These are phyloP conservation scores for Heteronetta atricapilla DNA, from an alignment of 2,113 vertebrate genomes.

Conservation along the genomic window DNA sequence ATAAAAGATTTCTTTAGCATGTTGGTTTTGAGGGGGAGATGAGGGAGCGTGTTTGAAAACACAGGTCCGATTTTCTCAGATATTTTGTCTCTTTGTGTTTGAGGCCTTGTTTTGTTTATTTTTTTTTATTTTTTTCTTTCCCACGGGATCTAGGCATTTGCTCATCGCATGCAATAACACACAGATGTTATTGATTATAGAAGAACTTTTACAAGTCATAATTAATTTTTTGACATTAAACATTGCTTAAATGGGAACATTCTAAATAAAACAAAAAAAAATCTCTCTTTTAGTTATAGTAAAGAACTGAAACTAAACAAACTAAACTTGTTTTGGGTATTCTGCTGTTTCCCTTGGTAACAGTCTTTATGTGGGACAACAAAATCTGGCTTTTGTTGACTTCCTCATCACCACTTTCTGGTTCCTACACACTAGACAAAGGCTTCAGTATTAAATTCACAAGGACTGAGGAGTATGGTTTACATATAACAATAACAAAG, in stretches of 20 bases:
- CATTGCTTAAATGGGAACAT: neutral
- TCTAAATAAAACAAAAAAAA: neutral
- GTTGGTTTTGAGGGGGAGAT: rapidly evolving
- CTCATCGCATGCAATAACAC: neutral
- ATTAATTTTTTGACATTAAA: neutral
- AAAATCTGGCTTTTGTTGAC: constrained; percentile 14
- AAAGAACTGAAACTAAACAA: neutral
- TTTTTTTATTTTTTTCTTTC: neutral
- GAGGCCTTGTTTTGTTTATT: neutral
- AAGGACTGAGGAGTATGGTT: neutral
- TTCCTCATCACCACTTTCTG: neutral
- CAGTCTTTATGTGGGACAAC: neutral
- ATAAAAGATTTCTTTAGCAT: neutral
- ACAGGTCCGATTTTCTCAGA: neutral
- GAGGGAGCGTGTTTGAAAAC: neutral
- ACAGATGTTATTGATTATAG: neutral
- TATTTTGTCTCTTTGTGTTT: neutral
- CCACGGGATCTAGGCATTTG: neutral
- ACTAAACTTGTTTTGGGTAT: neutral
- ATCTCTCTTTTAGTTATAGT: neutral
- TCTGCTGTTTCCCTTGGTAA: constrained; percentile 7
- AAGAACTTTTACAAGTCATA: neutral
- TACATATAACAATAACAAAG: neutral
- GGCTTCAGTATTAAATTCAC: neutral
- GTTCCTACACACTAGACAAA: neutral